Percentiles rank a stretch among this genome's conserved stretches.
Conservation (phyloP, 1,140 invertebrate genomes). For the Drosophila guanche region DNA sequence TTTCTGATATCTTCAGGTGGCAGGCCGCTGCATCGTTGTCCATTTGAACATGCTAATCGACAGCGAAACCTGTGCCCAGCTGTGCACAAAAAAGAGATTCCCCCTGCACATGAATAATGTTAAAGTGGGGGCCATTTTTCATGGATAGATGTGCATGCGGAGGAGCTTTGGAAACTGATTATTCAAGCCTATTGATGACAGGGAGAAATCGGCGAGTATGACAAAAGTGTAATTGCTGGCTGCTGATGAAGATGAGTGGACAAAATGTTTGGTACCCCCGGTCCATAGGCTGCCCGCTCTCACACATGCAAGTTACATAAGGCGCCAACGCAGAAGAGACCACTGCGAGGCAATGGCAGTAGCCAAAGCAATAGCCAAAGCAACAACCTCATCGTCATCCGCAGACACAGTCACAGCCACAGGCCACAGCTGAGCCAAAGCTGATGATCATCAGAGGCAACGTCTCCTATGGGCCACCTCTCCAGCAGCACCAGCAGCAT, state of each 20-base stretch:
- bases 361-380: slow-evolving; percentile 20
- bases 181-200: slow-evolving; percentile 69
- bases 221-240: slow-evolving; percentile 49
- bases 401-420: not conserved
- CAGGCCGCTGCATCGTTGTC: not conserved
- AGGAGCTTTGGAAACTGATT: slow-evolving; percentile 28
- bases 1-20: slow-evolving; percentile 18
- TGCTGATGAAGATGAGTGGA: slow-evolving; percentile 68
- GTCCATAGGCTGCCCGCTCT: not conserved
- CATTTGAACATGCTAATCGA: slow-evolving; percentile 27
- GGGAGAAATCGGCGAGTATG: slow-evolving; percentile 40
- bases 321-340: slow-evolving; percentile 70
- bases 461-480: not conserved
- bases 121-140: slow-evolving; percentile 49
- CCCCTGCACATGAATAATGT: slow-evolving; percentile 30
- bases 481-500: not conserved
- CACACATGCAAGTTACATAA: slow-evolving; percentile 57
- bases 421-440: slow-evolving; percentile 7
- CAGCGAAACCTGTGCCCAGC: slow-evolving; percentile 11
- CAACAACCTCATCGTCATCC: slow-evolving; percentile 46
- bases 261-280: slow-evolving; percentile 33
- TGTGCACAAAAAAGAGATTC: slow-evolving; percentile 16
- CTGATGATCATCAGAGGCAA: slow-evolving; percentile 24
- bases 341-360: slow-evolving; percentile 32
- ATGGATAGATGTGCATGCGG: slow-evolving; percentile 20